Base-by-base conservation (phyloP, 2,797 vertebrate species). In the Lutjanus campechanus region DNA sequence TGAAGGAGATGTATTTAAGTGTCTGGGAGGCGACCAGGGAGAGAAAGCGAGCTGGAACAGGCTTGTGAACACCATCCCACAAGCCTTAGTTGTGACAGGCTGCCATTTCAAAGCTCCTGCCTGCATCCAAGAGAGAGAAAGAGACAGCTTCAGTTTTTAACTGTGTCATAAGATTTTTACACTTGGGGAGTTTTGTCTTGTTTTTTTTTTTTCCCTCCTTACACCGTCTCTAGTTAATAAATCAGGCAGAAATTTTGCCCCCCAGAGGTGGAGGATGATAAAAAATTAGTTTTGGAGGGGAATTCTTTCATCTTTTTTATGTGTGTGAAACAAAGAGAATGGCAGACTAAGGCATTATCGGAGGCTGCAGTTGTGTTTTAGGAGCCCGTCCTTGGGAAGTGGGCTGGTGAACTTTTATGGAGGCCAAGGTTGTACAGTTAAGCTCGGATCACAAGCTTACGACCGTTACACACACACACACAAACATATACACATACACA, bases 51-150 rank as follows among this genome's bases (percentile, higher is more conserved):
- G 81, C 67, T 73, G 87, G 80, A 83, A 64, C 83, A 75, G 76
- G 82, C 88, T 85, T 76, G 67, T 77, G 87, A 94, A 85, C 73
- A 70, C 46, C 77, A 72, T 81, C 85, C 84, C 86, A 73, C 79
- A 83, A 88, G 89, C 91, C 85, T 91, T 66, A 56, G 89, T 85
- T 88, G 85, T 89, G 75, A 85, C 90, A 91, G 87, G 82, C 86
- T 86, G 86, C 84, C 75, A 84, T 93, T 95, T 93, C 92, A 94
- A 95, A 95, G 92, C 76, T 72, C 75, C 80, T 68, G 64, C 67
- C 77, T 66, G 80, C 86, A 87, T 91, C 82, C 76, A 80, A 89
- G 74, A 77, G 68, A 77, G 68, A 77, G 65, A 83, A 60, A 79
- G 70, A 85, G 88, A 83, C 79, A 72, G 88, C 82, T 81, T 81